Evolutionary conservation across 2,113 vertebrate genomes (phyloP).

Genomic region (Bombycilla garrulus): DNA sequence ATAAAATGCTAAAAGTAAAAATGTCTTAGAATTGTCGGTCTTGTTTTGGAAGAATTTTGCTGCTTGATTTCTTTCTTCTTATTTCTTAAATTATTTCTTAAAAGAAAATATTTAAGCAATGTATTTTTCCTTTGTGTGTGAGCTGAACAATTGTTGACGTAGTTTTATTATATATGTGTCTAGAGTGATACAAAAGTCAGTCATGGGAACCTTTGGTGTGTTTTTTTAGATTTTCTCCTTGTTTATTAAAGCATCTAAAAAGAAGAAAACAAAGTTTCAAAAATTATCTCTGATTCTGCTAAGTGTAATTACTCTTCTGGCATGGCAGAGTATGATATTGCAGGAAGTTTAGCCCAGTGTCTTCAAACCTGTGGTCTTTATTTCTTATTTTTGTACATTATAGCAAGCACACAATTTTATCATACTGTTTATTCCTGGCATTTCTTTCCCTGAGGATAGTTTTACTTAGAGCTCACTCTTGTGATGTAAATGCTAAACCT

Average conservation of each 20-base stretch:
- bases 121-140: constrained; percentile 8
- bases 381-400: constrained; percentile 10
- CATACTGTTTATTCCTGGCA: constrained; percentile 76
- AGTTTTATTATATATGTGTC: not conserved
- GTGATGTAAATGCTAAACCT: constrained; percentile 98
- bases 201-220: not conserved
- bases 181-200: not conserved
- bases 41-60: not conserved
- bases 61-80: no score
- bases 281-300: not conserved
- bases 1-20: not conserved
- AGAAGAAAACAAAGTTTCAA: not conserved
- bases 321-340: not conserved
- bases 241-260: not conserved
- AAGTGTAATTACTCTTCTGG: not conserved
- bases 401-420: constrained; percentile 78
- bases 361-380: not conserved
- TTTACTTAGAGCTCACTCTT: constrained; percentile 82
- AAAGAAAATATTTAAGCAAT: not conserved
- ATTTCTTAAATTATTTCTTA: not conserved
- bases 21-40: not conserved
- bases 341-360: constrained; percentile 32
- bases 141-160: not conserved
- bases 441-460: constrained; percentile 78
- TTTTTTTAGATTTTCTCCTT: not conserved